These are phyloP conservation scores for Gobio occitaniae DNA, from an alignment of 2,797 vertebrate genomes.

Conservation along the genomic window DNA sequence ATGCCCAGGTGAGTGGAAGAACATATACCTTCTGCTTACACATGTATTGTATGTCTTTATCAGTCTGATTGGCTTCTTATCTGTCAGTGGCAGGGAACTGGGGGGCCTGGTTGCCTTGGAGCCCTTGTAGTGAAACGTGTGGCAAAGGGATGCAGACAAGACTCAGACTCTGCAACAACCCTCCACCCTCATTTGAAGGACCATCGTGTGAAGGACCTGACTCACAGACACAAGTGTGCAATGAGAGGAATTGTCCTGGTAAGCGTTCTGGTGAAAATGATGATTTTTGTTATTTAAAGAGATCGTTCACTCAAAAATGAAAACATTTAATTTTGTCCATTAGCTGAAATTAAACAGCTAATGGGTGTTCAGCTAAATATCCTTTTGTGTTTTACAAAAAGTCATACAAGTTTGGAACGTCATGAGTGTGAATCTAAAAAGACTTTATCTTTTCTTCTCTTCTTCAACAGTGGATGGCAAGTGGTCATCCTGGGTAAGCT, in stretches of 20 bases:
- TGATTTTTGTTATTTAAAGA: not conserved
- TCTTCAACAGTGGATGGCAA: conserved; percentile 89
- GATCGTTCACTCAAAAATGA: not conserved
- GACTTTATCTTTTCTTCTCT: not conserved
- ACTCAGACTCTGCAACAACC: conserved; percentile 87
- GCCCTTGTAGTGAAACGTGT: conserved; percentile 88
- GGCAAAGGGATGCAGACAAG: conserved; percentile 89
- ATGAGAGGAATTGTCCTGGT: conserved; percentile 89
- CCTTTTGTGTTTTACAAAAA: not conserved
- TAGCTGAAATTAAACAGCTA: not conserved
- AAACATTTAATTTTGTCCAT: not conserved
- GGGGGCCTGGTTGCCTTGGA: conserved; percentile 92
- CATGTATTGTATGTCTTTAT: conserved; percentile 10
- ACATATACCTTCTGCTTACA: not conserved
- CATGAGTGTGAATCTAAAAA: not conserved
- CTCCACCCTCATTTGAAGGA: conserved; percentile 86
- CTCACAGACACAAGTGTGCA: conserved; percentile 90
- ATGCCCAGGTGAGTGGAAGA: conserved; percentile 85
- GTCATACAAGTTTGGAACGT: not conserved
- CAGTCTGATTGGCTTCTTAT: conserved; percentile 18
- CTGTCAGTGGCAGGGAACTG: conserved; percentile 87
- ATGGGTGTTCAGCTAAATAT: not conserved
- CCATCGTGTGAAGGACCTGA: conserved; percentile 83
- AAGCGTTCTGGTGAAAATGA: conserved; percentile 46
- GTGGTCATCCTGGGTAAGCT: conserved; percentile 91